Conservation (phyloP, 2,888 invertebrate genomes). For the Papilio protenor region DNA sequence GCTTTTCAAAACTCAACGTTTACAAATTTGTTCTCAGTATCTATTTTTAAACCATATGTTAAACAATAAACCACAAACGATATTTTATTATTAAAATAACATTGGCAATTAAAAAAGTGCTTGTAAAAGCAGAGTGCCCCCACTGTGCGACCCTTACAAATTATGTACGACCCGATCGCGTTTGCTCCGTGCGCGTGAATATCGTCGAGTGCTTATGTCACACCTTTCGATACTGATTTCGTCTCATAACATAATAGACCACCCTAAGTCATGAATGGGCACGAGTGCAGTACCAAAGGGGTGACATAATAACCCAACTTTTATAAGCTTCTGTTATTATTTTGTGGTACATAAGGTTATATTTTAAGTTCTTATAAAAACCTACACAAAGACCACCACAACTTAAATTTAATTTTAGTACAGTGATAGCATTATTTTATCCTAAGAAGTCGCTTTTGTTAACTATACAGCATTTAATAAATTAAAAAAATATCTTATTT, state of each 20-base stretch:
- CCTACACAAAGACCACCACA: background rate
- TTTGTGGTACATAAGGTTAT: constrained; percentile 20
- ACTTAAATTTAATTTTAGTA: background rate
- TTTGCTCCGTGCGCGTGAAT: constrained; percentile 73
- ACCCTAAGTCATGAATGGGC: constrained; percentile 78
- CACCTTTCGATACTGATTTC: constrained; percentile 82
- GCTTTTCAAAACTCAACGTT: no score
- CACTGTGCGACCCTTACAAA: constrained; percentile 64
- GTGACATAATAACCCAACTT: constrained; percentile 66
- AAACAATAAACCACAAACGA: background rate
- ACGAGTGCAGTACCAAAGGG: constrained; percentile 69
- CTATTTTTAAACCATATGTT: background rate
- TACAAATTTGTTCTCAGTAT: background rate
- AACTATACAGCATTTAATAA: no score
- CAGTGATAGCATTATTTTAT: no score
- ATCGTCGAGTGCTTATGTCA: constrained; percentile 70
- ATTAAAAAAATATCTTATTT: background rate
- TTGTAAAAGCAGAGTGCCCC: constrained; percentile 62
- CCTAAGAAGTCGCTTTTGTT: background rate
- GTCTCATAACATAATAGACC: constrained; percentile 71
- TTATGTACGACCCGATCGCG: constrained; percentile 67
- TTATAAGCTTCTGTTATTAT: constrained; percentile 58
- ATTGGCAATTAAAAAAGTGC: constrained; percentile 50
- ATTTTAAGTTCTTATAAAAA: background rate
- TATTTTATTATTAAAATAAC: background rate